A percentile compares a stretch with the other conserved stretches of the same genome.
Conservation (phyloP, 2,113 vertebrate species). For the Solea senegalensis region DNA sequence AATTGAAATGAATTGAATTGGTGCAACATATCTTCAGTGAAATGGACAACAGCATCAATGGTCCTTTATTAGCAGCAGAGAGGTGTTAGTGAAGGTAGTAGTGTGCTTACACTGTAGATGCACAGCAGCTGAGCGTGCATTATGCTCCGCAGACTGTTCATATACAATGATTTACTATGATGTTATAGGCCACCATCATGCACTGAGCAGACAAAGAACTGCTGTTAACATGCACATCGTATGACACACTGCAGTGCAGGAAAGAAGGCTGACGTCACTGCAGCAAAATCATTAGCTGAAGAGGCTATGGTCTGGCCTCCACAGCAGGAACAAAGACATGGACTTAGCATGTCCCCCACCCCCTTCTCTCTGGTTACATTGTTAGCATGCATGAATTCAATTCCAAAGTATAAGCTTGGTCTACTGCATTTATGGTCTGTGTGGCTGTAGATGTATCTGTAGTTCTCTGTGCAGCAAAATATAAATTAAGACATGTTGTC, state of each 20-base stretch:
- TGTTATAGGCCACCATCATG: conserved; percentile 8
- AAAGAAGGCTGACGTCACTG: conserved; percentile 67
- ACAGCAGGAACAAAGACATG: conserved; percentile 15
- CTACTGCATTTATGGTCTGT: neutral
- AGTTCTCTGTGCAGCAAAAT: neutral
- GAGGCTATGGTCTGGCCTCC: conserved; percentile 25
- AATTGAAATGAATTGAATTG: too few relatives aligned
- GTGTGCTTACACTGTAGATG: neutral
- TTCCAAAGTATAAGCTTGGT: neutral
- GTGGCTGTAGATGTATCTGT: neutral
- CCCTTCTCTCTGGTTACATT: neutral
- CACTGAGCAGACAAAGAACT: conserved; percentile 10
- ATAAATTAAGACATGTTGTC: neutral
- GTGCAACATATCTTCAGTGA: too few relatives aligned
- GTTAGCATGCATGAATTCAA: neutral
- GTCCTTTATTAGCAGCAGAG: neutral
- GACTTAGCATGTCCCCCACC: neutral
- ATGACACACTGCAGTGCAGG: conserved; percentile 70
- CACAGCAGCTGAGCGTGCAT: conserved; percentile 18
- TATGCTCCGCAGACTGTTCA: neutral
- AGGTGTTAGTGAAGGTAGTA: conserved; percentile 1
- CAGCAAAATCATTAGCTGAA: conserved; percentile 64
- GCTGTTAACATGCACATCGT: conserved; percentile 41
- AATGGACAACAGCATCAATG: too few relatives aligned
- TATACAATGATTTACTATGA: conserved; percentile 40